These are phyloP conservation scores for Platypus cylindrus DNA, from an alignment of 2,888 invertebrate genomes.

Conservation along the genomic window DNA sequence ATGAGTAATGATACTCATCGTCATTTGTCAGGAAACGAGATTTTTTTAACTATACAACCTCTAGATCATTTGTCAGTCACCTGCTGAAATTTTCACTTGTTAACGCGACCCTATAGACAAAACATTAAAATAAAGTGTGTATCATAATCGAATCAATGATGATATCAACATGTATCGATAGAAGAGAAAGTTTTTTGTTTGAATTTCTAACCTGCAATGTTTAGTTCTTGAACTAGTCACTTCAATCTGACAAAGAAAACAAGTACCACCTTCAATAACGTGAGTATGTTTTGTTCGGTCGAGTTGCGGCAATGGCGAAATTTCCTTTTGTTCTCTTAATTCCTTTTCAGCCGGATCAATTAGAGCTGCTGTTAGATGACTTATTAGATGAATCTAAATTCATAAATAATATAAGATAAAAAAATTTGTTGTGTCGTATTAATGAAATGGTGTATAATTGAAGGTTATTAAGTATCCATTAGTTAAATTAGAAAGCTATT, in stretches of 20 bases:
- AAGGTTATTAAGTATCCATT: too few species aligned
- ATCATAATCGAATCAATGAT: neutral
- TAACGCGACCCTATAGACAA: too few species aligned
- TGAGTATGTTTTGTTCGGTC: slow-evolving; percentile 77
- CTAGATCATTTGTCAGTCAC: too few species aligned
- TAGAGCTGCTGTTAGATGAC: slow-evolving; percentile 66
- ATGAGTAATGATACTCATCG: too few species aligned
- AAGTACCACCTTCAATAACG: slow-evolving; percentile 90
- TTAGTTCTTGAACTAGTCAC: slow-evolving; percentile 64
- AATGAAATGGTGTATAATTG: too few species aligned
- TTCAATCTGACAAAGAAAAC: slow-evolving; percentile 81
- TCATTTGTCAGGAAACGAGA: too few species aligned
- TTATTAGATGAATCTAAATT: slow-evolving; percentile 50
- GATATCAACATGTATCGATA: neutral
- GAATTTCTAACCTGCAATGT: slow-evolving; percentile 50
- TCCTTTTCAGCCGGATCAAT: slow-evolving; percentile 83
- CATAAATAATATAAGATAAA: too few species aligned
- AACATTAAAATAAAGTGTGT: too few species aligned
- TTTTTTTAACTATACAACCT: too few species aligned
- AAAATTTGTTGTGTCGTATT: too few species aligned
- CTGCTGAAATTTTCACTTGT: too few species aligned
- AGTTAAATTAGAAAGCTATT: too few species aligned
- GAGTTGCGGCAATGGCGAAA: slow-evolving; percentile 58
- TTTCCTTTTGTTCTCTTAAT: slow-evolving; percentile 37
- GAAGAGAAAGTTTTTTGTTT: neutral